Base-by-base conservation (phyloP, 2,113 vertebrate species). In the Anarhynchus alexandrinus region DNA sequence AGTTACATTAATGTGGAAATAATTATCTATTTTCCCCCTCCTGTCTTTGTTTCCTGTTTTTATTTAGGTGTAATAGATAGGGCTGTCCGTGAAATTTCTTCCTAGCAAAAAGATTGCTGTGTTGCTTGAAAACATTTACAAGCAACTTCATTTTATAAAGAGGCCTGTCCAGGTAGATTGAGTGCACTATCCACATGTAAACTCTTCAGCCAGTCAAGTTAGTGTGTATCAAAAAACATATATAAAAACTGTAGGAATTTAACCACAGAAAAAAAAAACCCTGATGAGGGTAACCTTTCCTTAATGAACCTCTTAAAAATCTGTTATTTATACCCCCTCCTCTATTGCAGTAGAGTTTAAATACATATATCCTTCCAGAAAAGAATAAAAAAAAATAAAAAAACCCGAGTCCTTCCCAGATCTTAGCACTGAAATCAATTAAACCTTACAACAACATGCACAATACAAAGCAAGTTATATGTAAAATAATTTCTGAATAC, bases 401-500 rank as follows among this genome's bases (percentile, higher is more conserved):
- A 42, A 42, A 52, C 9, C 11, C 79, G 95, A 51, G 6, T 7
- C 11, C 83, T 90, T 49, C 81, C 62, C 67, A 88, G 67, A 22
- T 62, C 25, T 40, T 93, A 91, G 59, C 64, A 91, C 61, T 82
- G 77, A 93, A 96, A 21, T 36, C 89, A 96, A 97, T 90, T 72
- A 97, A 97, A 90, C 72, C 78, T 84, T 93, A 78, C 61, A 96
- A 89, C 52, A 94, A 66, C 5, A 72, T 12, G 2, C 19, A 59
- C 19, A 70, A 26, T 36, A 77, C 19, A 64, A 64, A 69, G 10
- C 11, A 81, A 71, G 29, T 58, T 30, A 61, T 13, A 65, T 11
- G 9, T 15, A 65, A 94, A 77, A 34, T 25, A 1, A 11, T 34
- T 91, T 82, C 42, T 25, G 12, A 79, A 71, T 32, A 47, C 4